Conservation (phyloP, 2,113 vertebrate species). For the Trematocara unimaculatum region DNA sequence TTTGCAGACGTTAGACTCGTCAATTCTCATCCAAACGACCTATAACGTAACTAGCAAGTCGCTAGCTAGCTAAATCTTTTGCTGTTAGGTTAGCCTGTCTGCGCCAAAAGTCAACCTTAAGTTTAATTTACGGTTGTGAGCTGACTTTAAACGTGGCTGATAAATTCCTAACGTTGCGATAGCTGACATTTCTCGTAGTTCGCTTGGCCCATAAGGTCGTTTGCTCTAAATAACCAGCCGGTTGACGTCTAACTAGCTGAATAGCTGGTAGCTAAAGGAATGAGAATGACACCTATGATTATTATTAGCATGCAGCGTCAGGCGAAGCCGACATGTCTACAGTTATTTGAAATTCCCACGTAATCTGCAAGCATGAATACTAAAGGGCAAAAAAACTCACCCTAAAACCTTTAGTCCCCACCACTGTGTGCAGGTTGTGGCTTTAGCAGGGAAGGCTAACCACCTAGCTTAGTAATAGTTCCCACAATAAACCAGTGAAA, state of each 20-base stretch:
- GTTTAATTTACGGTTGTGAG: accelerated
- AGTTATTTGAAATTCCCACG: neutral
- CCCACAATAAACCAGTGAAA: constrained; percentile 54
- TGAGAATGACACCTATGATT: constrained; percentile 1
- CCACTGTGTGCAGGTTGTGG: constrained; percentile 27
- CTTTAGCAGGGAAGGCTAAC: constrained; percentile 21
- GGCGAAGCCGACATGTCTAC: neutral
- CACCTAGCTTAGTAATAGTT: constrained; percentile 24
- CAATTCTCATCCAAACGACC: neutral
- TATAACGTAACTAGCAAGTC: neutral
- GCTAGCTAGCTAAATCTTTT: neutral
- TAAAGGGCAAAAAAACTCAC: constrained; percentile 49
- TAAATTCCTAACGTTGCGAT: neutral
- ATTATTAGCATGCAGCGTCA: constrained; percentile 29
- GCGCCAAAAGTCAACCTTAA: neutral
- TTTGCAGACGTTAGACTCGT: neutral
- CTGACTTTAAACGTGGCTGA: neutral
- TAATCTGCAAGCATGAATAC: neutral
- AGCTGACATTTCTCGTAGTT: neutral
- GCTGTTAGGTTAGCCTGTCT: neutral
- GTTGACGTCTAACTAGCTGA: neutral
- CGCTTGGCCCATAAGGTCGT: neutral
- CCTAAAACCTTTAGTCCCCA: constrained; percentile 37
- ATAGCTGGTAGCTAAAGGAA: constrained; percentile 3
- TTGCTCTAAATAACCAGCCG: neutral